Evolutionary conservation across 2,797 vertebrate genomes (phyloP).

Genomic region (Pseudochaenichthys georgianus): DNA sequence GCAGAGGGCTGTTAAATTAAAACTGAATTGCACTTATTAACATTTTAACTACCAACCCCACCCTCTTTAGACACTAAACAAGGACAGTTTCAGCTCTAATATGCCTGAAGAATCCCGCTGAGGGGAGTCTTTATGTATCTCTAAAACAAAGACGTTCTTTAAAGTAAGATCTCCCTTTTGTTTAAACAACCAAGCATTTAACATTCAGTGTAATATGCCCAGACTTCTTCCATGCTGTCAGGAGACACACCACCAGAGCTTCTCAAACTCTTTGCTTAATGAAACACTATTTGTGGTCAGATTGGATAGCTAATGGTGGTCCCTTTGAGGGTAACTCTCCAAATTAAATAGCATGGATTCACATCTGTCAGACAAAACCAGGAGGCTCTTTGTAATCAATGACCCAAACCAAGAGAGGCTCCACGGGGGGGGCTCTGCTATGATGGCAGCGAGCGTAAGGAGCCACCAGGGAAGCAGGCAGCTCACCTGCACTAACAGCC

Average conservation of each 20-base stretch:
- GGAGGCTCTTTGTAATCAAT: conserved; percentile 91
- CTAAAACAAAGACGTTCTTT: conserved; percentile 83
- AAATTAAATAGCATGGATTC: conserved; percentile 91
- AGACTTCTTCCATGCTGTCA: conserved; percentile 74
- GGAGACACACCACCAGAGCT: conserved; percentile 76
- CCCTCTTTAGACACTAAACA: conserved; percentile 87
- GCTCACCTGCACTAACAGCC: conserved; percentile 86
- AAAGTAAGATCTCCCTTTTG: conserved; percentile 85
- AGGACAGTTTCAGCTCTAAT: conserved; percentile 86
- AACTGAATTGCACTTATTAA: conserved; percentile 91
- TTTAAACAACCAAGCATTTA: conserved; percentile 85
- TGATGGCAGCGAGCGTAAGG: conserved; percentile 83
- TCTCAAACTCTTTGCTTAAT: conserved; percentile 84
- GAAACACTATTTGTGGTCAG: conserved; percentile 89
- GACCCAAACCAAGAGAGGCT: conserved; percentile 87
- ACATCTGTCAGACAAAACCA: conserved; percentile 91
- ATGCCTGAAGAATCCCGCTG: conserved; percentile 81
- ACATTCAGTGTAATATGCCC: conserved; percentile 80
- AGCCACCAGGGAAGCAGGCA: conserved; percentile 84
- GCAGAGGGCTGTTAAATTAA: conserved; percentile 91
- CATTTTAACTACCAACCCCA: conserved; percentile 90
- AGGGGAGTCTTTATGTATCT: conserved; percentile 81
- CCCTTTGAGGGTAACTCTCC: conserved; percentile 88
- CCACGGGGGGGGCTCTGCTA: conserved; percentile 77
- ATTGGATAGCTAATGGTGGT: conserved; percentile 88